Base-by-base conservation (phyloP, 2,888 invertebrate genomes). In the Ellobium chinense region DNA sequence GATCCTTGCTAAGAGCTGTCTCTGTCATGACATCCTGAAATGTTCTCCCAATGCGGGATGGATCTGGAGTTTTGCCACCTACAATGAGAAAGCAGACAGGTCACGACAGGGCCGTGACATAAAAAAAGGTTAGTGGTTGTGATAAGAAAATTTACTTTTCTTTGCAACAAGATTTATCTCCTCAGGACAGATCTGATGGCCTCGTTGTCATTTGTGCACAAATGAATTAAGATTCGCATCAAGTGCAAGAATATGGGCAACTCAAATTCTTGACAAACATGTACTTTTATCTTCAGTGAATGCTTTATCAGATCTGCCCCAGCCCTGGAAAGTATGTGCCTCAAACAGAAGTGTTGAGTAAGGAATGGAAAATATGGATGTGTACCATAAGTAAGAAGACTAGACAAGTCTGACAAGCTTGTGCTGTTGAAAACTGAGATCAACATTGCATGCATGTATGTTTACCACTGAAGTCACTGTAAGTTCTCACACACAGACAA, bases 1-100 rank as follows among this genome's bases (percentile, higher is more conserved):
- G 97, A 89, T 96, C 96, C 94, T 98, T 97, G 94, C 97, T 97
- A 21, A 99, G 95, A 92, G 96, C 95, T 93, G 98, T 97, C 93
- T 99, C 99, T 92, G 96, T 96, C 98, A 99, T 99, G 94, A 99
- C 98, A 93, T 98, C 97, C 63, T 97, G 97, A 92, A 97, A 99
- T 21, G 98, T 98, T 91, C 99, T 95, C 4, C 97, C 97, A 80
- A 97, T 96, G 87, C 86, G 83, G 36, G 87, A 84, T 0, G 97
- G 95, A 95, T 99, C 99, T 56, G 99, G 99, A 65, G 99, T 99
- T 94, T 99, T 98, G 31, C 98, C 99, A 94, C 98, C 98, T 98
- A 95, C 86, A 96, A 95, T 91, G 54, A 83, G 66, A 81, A 70
- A 83, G 75, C 78, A 81, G 79, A 83, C 86, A 75, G 81, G 91